phyloP scores from a whole-genome alignment of 2,888 invertebrate species.

The Hypsopygia costalis region DNA sequence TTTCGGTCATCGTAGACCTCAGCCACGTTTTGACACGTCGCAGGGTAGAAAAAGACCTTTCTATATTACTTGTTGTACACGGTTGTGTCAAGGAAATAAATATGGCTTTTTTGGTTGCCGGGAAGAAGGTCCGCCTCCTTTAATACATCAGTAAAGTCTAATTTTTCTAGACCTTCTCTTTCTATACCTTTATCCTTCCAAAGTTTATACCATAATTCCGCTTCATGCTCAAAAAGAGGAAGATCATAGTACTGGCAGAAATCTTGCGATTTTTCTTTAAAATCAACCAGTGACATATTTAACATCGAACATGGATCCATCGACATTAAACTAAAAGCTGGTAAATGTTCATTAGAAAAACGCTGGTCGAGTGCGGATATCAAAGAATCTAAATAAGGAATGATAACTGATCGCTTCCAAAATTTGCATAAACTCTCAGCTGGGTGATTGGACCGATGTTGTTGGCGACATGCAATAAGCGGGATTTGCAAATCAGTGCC shows the following conservation, averaged over 20 bases:
- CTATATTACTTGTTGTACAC: conserved; percentile 14
- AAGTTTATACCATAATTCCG: conserved; percentile 8
- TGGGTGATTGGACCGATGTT: conserved; percentile 26
- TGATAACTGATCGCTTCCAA: conserved; percentile 27
- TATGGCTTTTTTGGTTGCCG: no score
- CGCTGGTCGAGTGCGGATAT: conserved; percentile 19
- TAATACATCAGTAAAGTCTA: no score
- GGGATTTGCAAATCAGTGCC: no score
- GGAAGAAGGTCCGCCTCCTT: no score
- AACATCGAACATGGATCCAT: conserved; percentile 15
- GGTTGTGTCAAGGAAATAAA: conserved; percentile 3
- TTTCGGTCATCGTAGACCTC: conserved; percentile 14
- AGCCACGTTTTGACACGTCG: conserved; percentile 15
- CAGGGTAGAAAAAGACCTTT: conserved; percentile 15
- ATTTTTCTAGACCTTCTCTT: no score
- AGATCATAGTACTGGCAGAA: conserved; percentile 9
- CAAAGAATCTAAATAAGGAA: conserved; percentile 29
- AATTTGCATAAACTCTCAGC: conserved; percentile 21
- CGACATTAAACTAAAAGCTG: conserved; percentile 14
- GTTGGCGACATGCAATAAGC: no score
- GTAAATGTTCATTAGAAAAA: conserved; percentile 15
- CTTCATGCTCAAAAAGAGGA: conserved; percentile 7
- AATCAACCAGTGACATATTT: conserved; percentile 18
- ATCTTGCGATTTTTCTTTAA: conserved; percentile 8
- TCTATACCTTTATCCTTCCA: conserved; percentile 6